Base-by-base conservation (phyloP, 2,888 invertebrate species). In the Sminthurides aquaticus region DNA sequence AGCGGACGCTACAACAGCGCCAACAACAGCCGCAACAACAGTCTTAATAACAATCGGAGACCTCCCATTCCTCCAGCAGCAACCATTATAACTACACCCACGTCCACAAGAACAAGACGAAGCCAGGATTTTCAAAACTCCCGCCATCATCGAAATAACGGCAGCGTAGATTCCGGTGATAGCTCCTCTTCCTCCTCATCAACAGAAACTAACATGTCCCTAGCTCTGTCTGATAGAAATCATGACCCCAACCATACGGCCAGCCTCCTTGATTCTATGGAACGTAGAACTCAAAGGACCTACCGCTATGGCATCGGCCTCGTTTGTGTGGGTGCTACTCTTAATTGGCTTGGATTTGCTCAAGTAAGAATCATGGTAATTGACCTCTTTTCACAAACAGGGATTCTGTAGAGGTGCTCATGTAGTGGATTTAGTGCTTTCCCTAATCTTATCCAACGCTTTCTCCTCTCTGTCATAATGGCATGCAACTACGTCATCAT, bases 251-350 rank as follows among this genome's bases (percentile, higher is more conserved):
- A 57, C n/a, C 57, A 34, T 62, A 69, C 71, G 1, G 69, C 67
- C 3, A 68, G 69, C 58, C 61, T 73, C n/a, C 58, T 74, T 1
- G 74, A 74, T 58, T 66, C 69, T 22, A 70, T 74, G 66, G 74
- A 74, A 54, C 49, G 69, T 28, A 59, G 74, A 57, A 72, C 74
- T 24, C 87, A 87, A 79, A 81, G 86, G 75, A 87, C 87, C 65
- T 87, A 87, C 80, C 83, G 87, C 67, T 87, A 87, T 76, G 87
- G 87, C 74, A 86, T 87, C 84, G 86, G 86, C 70, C 78, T 87
- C 75, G 80, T 87, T 60, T 87, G 87, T 77, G 83, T 87, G 62
- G 87, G 87, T 25, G 87, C 87, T 24, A 81, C 87, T 52, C 86
- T 87, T 78, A 87, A 87, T 80, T 87, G 87, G 87, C 80, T 87